A percentile compares a stretch with the other conserved stretches of the same genome.
These are phyloP conservation scores for Drosophila melanocephala DNA, from an alignment of 2,888 invertebrate species.

Conservation along the genomic window DNA sequence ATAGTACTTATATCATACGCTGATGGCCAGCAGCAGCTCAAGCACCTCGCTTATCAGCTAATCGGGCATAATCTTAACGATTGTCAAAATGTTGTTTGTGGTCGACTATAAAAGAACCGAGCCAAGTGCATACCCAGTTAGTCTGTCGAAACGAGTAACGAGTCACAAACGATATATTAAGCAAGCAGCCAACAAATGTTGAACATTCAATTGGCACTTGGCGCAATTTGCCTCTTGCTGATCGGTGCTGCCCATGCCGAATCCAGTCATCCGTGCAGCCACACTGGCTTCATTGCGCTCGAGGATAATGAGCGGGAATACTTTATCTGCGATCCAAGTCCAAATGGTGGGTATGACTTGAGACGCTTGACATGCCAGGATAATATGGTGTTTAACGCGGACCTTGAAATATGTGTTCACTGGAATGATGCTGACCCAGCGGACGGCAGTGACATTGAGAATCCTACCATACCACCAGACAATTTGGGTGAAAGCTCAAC, in stretches of 20 bases:
- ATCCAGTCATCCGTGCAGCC: conserved; percentile 42
- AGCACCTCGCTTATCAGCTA: conserved; percentile 59
- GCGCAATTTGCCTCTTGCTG: conserved; percentile 28
- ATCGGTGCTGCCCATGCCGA: conserved; percentile 32
- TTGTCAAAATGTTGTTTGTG: conserved; percentile 34
- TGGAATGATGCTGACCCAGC: conserved; percentile 7
- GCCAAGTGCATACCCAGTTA: conserved; percentile 58
- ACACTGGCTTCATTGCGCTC: conserved; percentile 55
- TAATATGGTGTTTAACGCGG: conserved; percentile 52
- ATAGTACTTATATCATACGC: neutral
- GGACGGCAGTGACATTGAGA: conserved; percentile 65
- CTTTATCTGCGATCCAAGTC: conserved; percentile 56
- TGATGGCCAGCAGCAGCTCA: conserved; percentile 9
- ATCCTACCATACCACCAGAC: conserved; percentile 59
- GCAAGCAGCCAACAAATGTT: conserved; percentile 28
- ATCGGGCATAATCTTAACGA: conserved; percentile 45
- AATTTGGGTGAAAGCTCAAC: conserved; percentile 33
- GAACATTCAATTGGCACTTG: conserved; percentile 25
- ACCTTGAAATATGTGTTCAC: conserved; percentile 49
- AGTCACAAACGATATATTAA: conserved; percentile 32
- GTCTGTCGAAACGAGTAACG: conserved; percentile 59
- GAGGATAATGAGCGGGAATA: conserved; percentile 57
- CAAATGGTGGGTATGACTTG: conserved; percentile 53
- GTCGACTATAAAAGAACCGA: conserved; percentile 71
- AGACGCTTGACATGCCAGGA: conserved; percentile 54